Evolutionary conservation across 1,140 invertebrate species (phyloP).

Genomic region (Trypoxylus dichotomus): DNA sequence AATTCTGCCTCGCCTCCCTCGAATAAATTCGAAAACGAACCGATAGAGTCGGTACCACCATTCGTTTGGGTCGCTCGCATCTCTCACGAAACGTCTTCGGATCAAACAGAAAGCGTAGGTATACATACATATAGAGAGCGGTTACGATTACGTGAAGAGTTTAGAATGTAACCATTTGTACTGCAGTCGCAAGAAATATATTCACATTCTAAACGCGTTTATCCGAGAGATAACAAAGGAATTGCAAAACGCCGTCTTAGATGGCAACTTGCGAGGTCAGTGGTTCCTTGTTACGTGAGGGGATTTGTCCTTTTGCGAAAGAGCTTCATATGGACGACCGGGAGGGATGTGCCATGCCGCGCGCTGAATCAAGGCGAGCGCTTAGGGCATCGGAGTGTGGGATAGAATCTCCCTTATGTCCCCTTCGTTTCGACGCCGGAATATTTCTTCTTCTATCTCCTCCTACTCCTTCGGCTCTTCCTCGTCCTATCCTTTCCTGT

Average conservation of each 20-base stretch:
- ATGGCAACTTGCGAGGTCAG: constrained; percentile 45
- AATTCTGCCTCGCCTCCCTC: neutral
- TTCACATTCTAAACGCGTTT: constrained; percentile 42
- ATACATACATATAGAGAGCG: constrained; percentile 54
- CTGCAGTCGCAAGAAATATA: neutral
- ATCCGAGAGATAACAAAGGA: constrained; percentile 52
- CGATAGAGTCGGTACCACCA: neutral
- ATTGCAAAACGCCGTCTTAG: constrained; percentile 50
- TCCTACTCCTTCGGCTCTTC: neutral
- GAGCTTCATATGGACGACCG: constrained; percentile 22
- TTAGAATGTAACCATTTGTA: constrained; percentile 41
- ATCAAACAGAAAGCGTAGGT: constrained; percentile 54
- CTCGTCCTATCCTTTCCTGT: neutral
- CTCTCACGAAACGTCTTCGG: constrained; percentile 53
- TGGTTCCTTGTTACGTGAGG: constrained; percentile 35
- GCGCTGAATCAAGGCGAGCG: constrained; percentile 6
- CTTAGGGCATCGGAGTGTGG: neutral
- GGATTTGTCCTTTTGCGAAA: constrained; percentile 29
- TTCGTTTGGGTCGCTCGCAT: constrained; percentile 27
- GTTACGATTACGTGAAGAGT: constrained; percentile 48
- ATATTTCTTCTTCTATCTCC: neutral
- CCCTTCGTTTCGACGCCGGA: neutral
- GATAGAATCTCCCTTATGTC: neutral
- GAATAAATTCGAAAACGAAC: constrained; percentile 16
- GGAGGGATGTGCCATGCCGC: neutral